Conservation (phyloP, 2,888 invertebrate species). For the Alcis repandata region DNA sequence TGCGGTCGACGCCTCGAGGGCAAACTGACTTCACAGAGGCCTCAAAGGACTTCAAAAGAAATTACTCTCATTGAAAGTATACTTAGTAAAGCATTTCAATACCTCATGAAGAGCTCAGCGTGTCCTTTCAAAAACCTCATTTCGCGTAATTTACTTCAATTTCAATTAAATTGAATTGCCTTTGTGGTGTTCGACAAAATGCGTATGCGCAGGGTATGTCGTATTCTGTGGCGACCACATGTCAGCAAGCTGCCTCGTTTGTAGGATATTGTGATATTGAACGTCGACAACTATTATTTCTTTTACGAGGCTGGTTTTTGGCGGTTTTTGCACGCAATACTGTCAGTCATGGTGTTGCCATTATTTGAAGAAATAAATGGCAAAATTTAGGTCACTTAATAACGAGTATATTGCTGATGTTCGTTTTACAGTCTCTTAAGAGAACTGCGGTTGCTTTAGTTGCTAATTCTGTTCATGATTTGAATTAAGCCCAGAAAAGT, state of each 20-base stretch:
- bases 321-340: background rate
- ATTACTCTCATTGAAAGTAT: constrained; percentile 29
- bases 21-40: background rate
- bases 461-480: too few relatives aligned
- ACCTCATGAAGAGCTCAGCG: constrained; percentile 40
- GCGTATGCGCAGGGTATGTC: constrained; percentile 16
- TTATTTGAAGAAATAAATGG: too few relatives aligned
- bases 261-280: constrained; percentile 34
- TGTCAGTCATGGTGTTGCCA: too few relatives aligned
- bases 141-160: constrained; percentile 45
- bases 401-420: too few relatives aligned
- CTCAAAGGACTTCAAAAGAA: constrained; percentile 24
- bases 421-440: too few relatives aligned
- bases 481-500: too few relatives aligned
- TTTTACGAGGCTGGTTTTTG: constrained; percentile 35
- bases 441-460: too few relatives aligned
- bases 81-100: constrained; percentile 39
- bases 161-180: constrained; percentile 44
- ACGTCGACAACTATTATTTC: background rate
- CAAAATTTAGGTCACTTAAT: too few relatives aligned
- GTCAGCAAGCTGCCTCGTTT: constrained; percentile 32
- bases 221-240: constrained; percentile 37
- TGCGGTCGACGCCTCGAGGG: constrained; percentile 23
- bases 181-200: constrained; percentile 32
- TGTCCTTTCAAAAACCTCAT: constrained; percentile 35